Evolutionary conservation across 2,113 vertebrate genomes (phyloP).

Genomic region (Choloepus hoffmanni): DNA sequence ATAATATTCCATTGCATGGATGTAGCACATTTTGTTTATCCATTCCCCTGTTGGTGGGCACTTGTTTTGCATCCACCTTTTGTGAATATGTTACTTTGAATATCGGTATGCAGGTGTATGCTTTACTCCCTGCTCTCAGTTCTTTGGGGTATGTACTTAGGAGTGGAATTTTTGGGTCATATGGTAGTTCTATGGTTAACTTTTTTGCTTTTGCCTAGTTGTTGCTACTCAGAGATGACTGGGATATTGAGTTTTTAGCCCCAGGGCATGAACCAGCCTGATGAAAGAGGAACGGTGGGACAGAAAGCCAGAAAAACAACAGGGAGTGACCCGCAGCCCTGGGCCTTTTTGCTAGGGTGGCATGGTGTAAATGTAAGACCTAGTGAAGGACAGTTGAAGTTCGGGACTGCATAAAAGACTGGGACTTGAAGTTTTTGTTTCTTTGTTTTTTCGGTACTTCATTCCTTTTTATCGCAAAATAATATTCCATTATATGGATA

Average conservation of each 20-base stretch:
- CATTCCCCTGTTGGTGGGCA: not conserved
- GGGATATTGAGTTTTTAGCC: not conserved
- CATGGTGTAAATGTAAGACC: not conserved
- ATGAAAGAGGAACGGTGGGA: too few species aligned
- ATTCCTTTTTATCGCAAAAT: too few species aligned
- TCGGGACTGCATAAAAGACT: not conserved
- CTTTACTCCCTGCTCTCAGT: not conserved
- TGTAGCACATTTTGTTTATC: accelerated
- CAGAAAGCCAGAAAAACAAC: not conserved
- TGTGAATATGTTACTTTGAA: not conserved
- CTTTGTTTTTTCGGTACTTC: too few species aligned
- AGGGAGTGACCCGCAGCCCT: not conserved
- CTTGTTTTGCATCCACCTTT: not conserved
- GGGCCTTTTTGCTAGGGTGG: not conserved
- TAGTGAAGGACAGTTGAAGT: not conserved
- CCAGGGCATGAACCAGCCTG: not conserved
- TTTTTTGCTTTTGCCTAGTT: not conserved
- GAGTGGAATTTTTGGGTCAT: not conserved
- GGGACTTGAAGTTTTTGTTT: too few species aligned
- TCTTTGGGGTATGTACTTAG: not conserved
- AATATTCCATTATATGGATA: too few species aligned
- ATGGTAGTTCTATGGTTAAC: not conserved
- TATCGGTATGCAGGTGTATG: not conserved
- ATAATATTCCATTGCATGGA: not conserved
- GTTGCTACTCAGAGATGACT: not conserved